These are phyloP conservation scores for Alces alces DNA, from an alignment of 2,113 vertebrate genomes.

Conservation along the genomic window DNA sequence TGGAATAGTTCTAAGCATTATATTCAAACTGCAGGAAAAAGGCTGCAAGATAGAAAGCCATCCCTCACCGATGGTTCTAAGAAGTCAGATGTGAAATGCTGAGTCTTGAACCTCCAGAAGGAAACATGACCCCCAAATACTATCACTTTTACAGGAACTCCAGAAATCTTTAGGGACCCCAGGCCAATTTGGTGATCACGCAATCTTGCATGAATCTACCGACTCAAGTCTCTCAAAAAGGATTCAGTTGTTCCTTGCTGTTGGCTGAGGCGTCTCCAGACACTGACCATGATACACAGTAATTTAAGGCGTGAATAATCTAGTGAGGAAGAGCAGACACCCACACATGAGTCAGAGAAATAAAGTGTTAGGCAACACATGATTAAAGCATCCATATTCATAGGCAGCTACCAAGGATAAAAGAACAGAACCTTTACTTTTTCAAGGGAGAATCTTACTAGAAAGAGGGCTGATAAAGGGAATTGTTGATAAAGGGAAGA, in stretches of 20 bases:
- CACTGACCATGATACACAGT: not conserved
- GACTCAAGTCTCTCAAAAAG: not conserved
- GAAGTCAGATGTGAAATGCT: not conserved
- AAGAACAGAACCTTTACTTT: not conserved
- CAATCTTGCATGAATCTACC: not conserved
- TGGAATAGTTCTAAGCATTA: not conserved
- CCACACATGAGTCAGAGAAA: not conserved
- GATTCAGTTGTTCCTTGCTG: not conserved
- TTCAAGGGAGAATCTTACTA: not conserved
- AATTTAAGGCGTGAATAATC: not conserved
- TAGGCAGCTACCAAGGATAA: not conserved
- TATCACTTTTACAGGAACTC: not conserved
- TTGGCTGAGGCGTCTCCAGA: not conserved
- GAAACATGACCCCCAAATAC: not conserved
- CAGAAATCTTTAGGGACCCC: not conserved
- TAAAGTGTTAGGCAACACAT: not conserved
- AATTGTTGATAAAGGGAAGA: not conserved
- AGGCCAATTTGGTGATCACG: not conserved
- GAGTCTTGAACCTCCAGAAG: not conserved
- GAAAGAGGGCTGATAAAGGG: not conserved
- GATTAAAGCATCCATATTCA: not conserved
- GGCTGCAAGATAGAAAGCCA: not conserved
- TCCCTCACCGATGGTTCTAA: not conserved
- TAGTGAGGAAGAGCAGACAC: not conserved
- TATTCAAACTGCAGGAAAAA: not conserved